Base-by-base conservation (phyloP, 2,797 vertebrate species). In the Harpagifer antarcticus region DNA sequence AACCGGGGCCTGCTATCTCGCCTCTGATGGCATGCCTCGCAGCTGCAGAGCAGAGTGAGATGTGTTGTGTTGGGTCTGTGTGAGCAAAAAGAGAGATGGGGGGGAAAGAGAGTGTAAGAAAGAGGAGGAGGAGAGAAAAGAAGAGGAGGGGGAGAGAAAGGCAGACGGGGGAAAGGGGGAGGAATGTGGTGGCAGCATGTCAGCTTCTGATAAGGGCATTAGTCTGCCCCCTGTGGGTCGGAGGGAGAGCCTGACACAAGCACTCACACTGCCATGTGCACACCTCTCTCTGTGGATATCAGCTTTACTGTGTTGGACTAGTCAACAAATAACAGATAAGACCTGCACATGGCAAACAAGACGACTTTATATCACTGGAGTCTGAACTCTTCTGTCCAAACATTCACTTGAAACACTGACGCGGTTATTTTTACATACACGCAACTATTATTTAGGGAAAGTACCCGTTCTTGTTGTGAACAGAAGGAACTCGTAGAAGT, bases 201-300 rank as follows among this genome's bases (percentile, higher is more conserved):
- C 92, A 92, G 92, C 89, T 81, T 82, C 87, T 86, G 91, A 95
- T 94, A 95, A 95, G 91, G 85, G 93, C 92, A 94, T 95, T 94
- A 95, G 90, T 84, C 91, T 92, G 91, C 91, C 92, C 93, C 93
- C 93, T 94, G 92, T 91, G 92, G 93, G 92, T 88, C 81, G 71
- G 72, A 84, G 86, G 57, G 81, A 89, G 84, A 85, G 79, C 85
- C 76, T 88, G 87, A 88, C 85, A 82, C 68, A 67, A 81, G 72
- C 33, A 19, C 76, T 64, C 67, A 59, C 80, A 58, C 60, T 17
- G 14, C 33, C 42, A 44, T 9, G 44, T 7, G 20, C 45, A 77
- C 72, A 47, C 55, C 15, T 59, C 78, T 89, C 84, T 87, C 86
- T 81, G 83, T 74, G 87, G 91, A 93, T 80, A 86, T 85, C 87